Conservation (phyloP, 2,797 vertebrate genomes). For the Schizopygopsis malacanthus region DNA sequence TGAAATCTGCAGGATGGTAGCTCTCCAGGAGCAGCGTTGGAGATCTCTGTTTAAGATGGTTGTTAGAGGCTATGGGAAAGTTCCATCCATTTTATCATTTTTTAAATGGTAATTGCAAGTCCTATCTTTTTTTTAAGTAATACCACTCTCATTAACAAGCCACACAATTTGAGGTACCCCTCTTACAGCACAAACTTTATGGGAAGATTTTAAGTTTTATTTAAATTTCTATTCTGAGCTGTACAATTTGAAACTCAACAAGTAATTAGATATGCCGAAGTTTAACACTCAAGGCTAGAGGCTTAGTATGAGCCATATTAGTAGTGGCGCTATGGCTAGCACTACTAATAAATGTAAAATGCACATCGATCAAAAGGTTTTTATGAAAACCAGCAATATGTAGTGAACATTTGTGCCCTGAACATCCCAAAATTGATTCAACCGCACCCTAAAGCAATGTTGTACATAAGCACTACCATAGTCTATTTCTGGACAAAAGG, state of each 20-base stretch:
- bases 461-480: slow-evolving; percentile 18
- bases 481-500: slow-evolving; percentile 19
- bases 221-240: neutral
- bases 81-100: neutral
- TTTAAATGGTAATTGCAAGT: neutral
- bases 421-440: slow-evolving; percentile 35
- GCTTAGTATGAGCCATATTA: neutral
- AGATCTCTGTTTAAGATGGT: neutral
- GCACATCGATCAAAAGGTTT: neutral
- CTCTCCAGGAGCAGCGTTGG: neutral
- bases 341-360: neutral
- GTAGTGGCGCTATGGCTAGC: neutral
- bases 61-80: neutral
- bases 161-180: neutral
- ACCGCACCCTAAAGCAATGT: slow-evolving; percentile 29
- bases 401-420: slow-evolving; percentile 15
- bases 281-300: neutral
- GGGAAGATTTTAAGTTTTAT: neutral
- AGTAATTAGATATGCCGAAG: neutral
- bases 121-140: neutral
- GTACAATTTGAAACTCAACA: neutral
- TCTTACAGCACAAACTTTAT: neutral
- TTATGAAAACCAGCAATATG: slow-evolving; percentile 1
- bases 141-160: neutral
- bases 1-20: neutral